Evolutionary conservation across 2,797 vertebrate genomes (phyloP).

Genomic region (Decapterus maruadsi): DNA sequence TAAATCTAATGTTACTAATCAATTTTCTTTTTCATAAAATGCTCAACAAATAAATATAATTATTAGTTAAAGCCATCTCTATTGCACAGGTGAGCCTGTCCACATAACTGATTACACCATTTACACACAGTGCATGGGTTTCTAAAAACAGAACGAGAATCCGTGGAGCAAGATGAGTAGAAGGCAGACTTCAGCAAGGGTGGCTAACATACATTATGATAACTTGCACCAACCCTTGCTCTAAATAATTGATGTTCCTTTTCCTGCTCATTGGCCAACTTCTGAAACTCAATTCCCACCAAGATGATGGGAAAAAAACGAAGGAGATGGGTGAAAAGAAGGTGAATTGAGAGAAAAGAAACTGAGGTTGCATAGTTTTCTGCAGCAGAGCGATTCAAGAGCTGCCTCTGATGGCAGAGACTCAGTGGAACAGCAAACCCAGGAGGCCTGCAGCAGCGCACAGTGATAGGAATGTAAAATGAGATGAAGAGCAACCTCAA

Average conservation of each 20-base stretch:
- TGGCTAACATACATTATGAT: slow-evolving; percentile 56
- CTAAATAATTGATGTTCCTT: slow-evolving; percentile 72
- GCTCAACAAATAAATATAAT: neutral
- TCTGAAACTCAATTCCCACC: slow-evolving; percentile 62
- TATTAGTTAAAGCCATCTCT: neutral
- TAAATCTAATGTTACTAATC: neutral
- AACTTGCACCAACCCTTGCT: slow-evolving; percentile 39
- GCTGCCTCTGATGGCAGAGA: slow-evolving; percentile 66
- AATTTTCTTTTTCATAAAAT: neutral
- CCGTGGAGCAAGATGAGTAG: slow-evolving; percentile 27
- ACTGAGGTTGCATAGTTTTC: slow-evolving; percentile 46
- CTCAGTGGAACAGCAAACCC: slow-evolving; percentile 63
- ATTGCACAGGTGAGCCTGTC: neutral
- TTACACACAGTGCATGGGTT: neutral
- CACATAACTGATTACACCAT: slow-evolving; percentile 28
- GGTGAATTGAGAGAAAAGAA: slow-evolving; percentile 50
- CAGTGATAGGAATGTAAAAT: slow-evolving; percentile 76
- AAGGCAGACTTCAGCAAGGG: slow-evolving; percentile 26
- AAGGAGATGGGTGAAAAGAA: slow-evolving; percentile 25
- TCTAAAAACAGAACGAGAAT: slow-evolving; percentile 30
- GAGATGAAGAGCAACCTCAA: slow-evolving; percentile 64
- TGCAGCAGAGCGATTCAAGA: slow-evolving; percentile 58
- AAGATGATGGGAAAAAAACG: slow-evolving; percentile 44
- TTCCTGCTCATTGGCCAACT: slow-evolving; percentile 62
- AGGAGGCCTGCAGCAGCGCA: slow-evolving; percentile 66